Percentiles rank a stretch among this genome's conserved stretches.
These are phyloP conservation scores for Lathamus discolor DNA, from an alignment of 2,113 vertebrate species.

Conservation along the genomic window DNA sequence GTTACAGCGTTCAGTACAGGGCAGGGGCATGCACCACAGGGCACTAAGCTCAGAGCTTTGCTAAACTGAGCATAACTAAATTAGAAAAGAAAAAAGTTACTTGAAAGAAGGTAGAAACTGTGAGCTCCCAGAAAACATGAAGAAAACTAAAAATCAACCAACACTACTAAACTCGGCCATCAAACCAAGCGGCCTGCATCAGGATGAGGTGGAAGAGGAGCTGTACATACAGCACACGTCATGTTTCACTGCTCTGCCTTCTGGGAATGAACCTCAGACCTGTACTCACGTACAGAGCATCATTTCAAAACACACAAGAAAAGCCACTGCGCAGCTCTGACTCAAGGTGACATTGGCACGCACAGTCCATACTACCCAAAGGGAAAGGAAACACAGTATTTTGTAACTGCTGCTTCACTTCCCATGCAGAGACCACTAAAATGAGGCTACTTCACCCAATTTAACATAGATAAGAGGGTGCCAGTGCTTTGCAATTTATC, in stretches of 20 bases:
- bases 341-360: neutral
- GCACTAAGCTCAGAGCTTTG: neutral
- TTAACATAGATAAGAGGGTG: neutral
- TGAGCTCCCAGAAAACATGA: neutral
- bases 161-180: neutral
- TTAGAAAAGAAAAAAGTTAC: neutral
- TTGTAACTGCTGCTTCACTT: neutral
- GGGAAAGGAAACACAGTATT: neutral
- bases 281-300: neutral
- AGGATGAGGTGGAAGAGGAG: neutral
- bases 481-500: neutral
- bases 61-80: neutral
- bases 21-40: rapidly evolving
- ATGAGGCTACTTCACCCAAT: rapidly evolving
- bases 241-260: neutral
- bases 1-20: neutral
- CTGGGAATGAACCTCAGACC: neutral
- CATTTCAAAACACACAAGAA: neutral
- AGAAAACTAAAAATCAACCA: neutral
- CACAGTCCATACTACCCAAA: rapidly evolving
- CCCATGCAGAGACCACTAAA: neutral
- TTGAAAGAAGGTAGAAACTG: neutral
- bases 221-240: rapidly evolving
- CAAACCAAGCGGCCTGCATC: neutral
- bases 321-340: neutral